phyloP scores from a whole-genome alignment of 1,140 invertebrate genomes.

The Dolichoris vasculosae region DNA sequence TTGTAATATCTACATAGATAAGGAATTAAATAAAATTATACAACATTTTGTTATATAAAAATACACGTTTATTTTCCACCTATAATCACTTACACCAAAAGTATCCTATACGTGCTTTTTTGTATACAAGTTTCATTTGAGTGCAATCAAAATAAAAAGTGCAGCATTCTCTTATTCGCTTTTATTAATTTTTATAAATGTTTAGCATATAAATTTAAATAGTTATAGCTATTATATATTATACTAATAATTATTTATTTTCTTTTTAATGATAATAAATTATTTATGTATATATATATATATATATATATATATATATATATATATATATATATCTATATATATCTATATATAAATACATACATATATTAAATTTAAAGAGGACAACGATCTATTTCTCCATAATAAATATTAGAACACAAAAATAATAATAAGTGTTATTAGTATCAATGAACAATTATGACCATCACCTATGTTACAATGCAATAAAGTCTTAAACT shows the following conservation, averaged over 20 bases:
- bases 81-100: constrained; percentile 61
- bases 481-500: constrained; percentile 40
- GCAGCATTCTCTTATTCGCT: constrained; percentile 28
- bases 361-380: constrained; percentile 32
- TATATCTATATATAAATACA: background rate
- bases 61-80: constrained; percentile 64
- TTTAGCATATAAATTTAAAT: constrained; percentile 34
- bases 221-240: constrained; percentile 26
- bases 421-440: constrained; percentile 44
- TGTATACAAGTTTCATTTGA: constrained; percentile 54
- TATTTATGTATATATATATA: constrained; percentile 32
- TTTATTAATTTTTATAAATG: constrained; percentile 34
- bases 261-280: constrained; percentile 19
- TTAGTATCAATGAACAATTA: constrained; percentile 40
- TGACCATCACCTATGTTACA: constrained; percentile 50
- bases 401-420: constrained; percentile 50
- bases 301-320: constrained; percentile 17
- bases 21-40: constrained; percentile 48
- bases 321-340: constrained; percentile 27
- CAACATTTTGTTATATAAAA: constrained; percentile 58
- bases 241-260: constrained; percentile 41
- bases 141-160: constrained; percentile 49
- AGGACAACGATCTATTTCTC: constrained; percentile 33
- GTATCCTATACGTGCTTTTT: constrained; percentile 54
- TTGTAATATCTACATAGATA: constrained; percentile 39